A percentile compares a stretch with the other conserved stretches of the same genome.
These are phyloP conservation scores for Phylloscopus trochiloides DNA, from an alignment of 2,113 vertebrate genomes.

Conservation along the genomic window DNA sequence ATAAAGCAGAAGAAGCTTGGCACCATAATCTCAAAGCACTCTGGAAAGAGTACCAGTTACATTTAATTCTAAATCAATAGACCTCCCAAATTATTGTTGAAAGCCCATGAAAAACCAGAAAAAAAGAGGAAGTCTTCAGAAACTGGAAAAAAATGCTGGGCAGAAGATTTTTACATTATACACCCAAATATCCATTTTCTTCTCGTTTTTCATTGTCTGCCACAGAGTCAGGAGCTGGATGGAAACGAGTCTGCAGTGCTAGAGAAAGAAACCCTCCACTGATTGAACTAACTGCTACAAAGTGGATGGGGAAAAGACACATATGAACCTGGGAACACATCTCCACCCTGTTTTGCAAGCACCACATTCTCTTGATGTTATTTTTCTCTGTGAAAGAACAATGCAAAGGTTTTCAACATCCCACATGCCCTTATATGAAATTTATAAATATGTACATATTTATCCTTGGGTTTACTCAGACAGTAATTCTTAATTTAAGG, in stretches of 20 bases:
- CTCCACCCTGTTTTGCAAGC: not conserved
- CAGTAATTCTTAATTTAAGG: not conserved
- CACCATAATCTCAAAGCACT: not conserved
- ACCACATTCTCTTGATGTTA: not conserved
- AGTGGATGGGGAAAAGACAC: fast-evolving
- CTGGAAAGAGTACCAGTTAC: not conserved
- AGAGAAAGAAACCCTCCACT: not conserved
- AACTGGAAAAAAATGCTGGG: not conserved
- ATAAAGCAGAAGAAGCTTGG: not conserved
- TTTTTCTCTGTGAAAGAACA: not conserved
- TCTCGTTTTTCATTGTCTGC: not conserved
- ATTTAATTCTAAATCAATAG: not conserved
- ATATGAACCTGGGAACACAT: not conserved
- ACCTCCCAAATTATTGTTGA: not conserved
- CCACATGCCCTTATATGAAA: fast-evolving
- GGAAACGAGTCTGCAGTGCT: not conserved
- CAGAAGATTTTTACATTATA: not conserved
- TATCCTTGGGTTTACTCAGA: not conserved
- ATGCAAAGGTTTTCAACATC: fast-evolving
- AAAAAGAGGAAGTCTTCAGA: not conserved
- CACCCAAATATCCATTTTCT: not conserved
- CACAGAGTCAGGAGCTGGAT: not conserved
- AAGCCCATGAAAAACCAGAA: not conserved
- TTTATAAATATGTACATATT: not conserved
- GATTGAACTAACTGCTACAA: not conserved